Base-by-base conservation (phyloP, 2,888 invertebrate species). In the Thymelicus lineola region DNA sequence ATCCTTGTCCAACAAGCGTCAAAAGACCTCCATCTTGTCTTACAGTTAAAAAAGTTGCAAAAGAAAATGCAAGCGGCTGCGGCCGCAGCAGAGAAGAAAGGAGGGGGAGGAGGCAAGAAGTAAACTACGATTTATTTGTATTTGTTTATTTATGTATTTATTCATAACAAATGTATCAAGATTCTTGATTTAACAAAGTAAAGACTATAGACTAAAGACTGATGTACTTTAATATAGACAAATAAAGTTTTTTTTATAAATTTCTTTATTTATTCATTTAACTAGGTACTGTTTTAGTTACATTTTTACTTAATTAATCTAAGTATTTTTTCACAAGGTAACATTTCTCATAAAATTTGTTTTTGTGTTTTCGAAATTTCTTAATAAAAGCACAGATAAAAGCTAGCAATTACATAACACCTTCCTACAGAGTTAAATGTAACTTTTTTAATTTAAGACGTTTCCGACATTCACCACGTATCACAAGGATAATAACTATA, bases 31-130 rank as follows among this genome's bases (percentile, higher is more conserved):
- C 57, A 65, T 57, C n/a, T 65, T 65, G 28, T 36, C 78, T 80
- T 82, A 36, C 79, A 91, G 90, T 76, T 91, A 71, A 87, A 76
- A 71, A 91, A 88, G 76, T 45, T 88, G 48, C 79, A 81, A 42
- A 88, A 86, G 81, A 89, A 87, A 75, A 83, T 86, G 76, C 84
- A 86, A 75, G 82, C 81, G 0, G 83, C 76, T 4, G 77, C 75
- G 3, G 80, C 78, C 2, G 81, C 80, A 0, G 79, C 77, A 0
- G 81, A 77, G 50, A 81, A 79, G 74, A 80, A 80, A 65, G 75
- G 74, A 50, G 72, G 68, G 17, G 74, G 74, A 50, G 72, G 68
- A 15, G 74, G 73, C 50, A 76, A 76, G 38, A 73, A 72, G 63
- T 55, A 35, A 58, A 42, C 12, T 42, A 17, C 0, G 14, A 71